Evolutionary conservation across 2,888 invertebrate genomes (phyloP), one percentile per base, ranked within the genome.

Genomic region (Flexamia atlantica): DNA sequence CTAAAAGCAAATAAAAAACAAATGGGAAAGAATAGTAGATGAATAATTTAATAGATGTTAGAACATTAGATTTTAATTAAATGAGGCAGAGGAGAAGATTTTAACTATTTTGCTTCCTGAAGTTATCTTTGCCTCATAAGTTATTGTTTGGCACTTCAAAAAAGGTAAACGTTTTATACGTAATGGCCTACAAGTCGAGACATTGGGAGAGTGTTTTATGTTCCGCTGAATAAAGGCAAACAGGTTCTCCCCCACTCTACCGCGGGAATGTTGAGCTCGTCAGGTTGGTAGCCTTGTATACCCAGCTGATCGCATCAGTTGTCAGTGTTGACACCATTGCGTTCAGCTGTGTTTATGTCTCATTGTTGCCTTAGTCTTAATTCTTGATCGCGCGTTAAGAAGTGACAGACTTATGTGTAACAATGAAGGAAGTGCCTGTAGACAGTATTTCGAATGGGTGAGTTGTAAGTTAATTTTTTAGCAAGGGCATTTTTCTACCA

Each of bases 401-500:
- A 79, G 79, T 79, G 79, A n/a, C 57, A 79, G 79, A 79, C 79
- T 79, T 57, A 79, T 79, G 79, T 79, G 79, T 79, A 79, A 79
- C 79, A 79, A 79, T 79, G 79, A 79, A 79, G 57, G 79, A 79
- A 57, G 36, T 79, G 7, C 50, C 79, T 53, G n/a, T 57, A 57
- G 79, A 79, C 17, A 79, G 36, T 32, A 50, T 57, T 57, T 79
- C 79, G 10, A 79, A 57, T 79, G 79, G 79, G 79, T 79, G 36
- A 79, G 76, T 76, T 17, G 28, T 17, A 42, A 4, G 46, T 72
- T 17, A 28, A 17, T 10, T 20, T 40, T 36, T 72, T 23, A 46
- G 17, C 46, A 53, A 46, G 14, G 7, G 46, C 20, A 53, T 53
- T 23, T n/a, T 53, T 20, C 9, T 53, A 53, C 53, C 20, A 0